Evolutionary conservation across 2,888 invertebrate species (phyloP).

Genomic region (Thysanoteuthis rhombus): DNA sequence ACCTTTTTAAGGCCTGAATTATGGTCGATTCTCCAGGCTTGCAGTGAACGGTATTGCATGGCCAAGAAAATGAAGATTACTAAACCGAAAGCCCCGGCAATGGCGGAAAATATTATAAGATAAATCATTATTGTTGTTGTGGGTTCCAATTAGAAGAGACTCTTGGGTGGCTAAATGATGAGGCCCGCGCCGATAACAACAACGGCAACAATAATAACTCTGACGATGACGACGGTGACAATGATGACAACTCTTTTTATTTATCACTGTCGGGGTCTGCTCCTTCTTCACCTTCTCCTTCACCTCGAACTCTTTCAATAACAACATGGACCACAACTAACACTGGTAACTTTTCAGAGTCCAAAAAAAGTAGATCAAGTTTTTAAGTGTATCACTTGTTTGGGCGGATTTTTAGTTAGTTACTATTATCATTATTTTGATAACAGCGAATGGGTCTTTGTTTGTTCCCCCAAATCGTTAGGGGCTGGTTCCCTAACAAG

Average conservation of each 20-base stretch:
- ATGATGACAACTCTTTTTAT: neutral
- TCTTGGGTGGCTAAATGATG: too few relatives aligned
- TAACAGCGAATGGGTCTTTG: too few relatives aligned
- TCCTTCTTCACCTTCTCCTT: conserved; percentile 12
- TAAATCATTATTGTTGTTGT: neutral
- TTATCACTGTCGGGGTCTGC: neutral
- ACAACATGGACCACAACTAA: conserved; percentile 12
- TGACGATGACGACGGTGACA: neutral
- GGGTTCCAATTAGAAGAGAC: too few relatives aligned
- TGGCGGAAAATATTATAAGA: conserved; percentile 22
- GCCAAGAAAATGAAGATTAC: neutral
- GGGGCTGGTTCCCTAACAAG: too few relatives aligned
- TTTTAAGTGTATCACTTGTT: too few relatives aligned
- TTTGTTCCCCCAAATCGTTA: too few relatives aligned
- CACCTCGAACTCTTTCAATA: neutral
- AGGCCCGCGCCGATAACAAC: too few relatives aligned
- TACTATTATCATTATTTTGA: too few relatives aligned
- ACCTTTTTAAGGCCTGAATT: conserved; percentile 20
- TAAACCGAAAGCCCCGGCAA: conserved; percentile 18
- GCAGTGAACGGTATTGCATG: conserved; percentile 20
- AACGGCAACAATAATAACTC: too few relatives aligned
- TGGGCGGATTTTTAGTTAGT: too few relatives aligned
- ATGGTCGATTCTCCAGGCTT: conserved; percentile 27
- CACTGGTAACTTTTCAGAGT: neutral
- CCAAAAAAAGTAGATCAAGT: too few relatives aligned